A percentile compares a stretch with the other conserved stretches of the same genome.
These are phyloP conservation scores for Sula dactylatra DNA, from an alignment of 2,113 vertebrate species.

Conservation along the genomic window DNA sequence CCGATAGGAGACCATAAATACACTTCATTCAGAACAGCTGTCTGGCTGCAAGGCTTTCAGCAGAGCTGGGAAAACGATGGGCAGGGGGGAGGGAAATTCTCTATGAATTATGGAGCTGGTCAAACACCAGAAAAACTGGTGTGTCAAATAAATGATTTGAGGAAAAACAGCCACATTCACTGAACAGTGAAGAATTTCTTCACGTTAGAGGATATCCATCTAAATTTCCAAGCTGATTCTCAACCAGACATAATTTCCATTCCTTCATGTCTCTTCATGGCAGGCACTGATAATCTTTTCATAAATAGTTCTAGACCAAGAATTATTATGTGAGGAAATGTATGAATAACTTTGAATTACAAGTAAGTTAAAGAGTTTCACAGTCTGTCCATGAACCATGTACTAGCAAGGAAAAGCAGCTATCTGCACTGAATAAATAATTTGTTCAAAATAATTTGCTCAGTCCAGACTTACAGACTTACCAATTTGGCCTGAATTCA, in stretches of 20 bases:
- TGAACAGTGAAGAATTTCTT: slow-evolving; percentile 41
- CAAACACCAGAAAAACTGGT: slow-evolving; percentile 24
- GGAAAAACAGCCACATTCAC: slow-evolving; percentile 8
- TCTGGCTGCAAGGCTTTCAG: slow-evolving; percentile 27
- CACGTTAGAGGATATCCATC: not conserved
- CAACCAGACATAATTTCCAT: slow-evolving; percentile 43
- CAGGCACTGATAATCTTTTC: slow-evolving; percentile 50
- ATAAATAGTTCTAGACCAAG: slow-evolving; percentile 53
- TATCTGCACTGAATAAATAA: slow-evolving; percentile 59
- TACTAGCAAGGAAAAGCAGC: slow-evolving; percentile 41
- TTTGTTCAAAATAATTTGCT: slow-evolving; percentile 38
- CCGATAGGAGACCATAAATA: not conserved
- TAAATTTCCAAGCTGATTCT: slow-evolving; percentile 39
- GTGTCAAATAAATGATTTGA: slow-evolving; percentile 47
- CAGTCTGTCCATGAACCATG: not conserved
- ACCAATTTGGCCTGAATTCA: slow-evolving; percentile 36
- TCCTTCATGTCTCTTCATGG: slow-evolving; percentile 38
- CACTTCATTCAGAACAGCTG: slow-evolving; percentile 14
- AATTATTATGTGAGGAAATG: slow-evolving; percentile 59
- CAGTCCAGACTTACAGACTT: not conserved
- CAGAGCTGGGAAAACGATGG: slow-evolving; percentile 12
- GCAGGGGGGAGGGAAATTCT: not conserved
- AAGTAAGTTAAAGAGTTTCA: slow-evolving; percentile 42
- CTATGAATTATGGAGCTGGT: slow-evolving; percentile 34
- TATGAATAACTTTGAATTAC: slow-evolving; percentile 57